These are phyloP conservation scores for Halocynthia aurantium DNA, from an alignment of 23 tunicate species.

Conservation along the genomic window DNA sequence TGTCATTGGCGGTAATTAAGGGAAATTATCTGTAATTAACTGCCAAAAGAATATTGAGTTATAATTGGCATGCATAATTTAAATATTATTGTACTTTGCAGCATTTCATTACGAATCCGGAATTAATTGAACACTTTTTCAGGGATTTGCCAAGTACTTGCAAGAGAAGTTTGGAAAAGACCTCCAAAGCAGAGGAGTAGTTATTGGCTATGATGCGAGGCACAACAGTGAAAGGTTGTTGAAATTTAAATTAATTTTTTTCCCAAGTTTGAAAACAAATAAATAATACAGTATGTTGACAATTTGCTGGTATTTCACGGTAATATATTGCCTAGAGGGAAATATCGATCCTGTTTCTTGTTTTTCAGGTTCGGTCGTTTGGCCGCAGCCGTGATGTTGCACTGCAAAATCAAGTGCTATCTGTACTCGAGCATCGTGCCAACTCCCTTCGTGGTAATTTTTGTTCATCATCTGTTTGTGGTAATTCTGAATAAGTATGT, in stretches of 20 bases:
- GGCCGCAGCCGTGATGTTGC: conserved; percentile 72
- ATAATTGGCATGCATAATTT: background rate
- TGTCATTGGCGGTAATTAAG: background rate
- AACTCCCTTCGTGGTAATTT: conserved; percentile 96
- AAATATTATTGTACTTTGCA: background rate
- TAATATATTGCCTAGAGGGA: background rate
- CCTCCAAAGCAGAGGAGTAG: conserved; percentile 53
- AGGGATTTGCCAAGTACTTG: conserved; percentile 80
- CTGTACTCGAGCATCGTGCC: conserved; percentile 85
- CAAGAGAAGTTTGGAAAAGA: conserved; percentile 38
- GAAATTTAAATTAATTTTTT: conserved; percentile 5
- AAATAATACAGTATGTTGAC: background rate
- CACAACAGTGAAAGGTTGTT: conserved; percentile 81
- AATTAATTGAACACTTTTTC: background rate
- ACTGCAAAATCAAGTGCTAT: conserved; percentile 61
- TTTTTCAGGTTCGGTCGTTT: conserved; percentile 64
- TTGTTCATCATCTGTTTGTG: background rate
- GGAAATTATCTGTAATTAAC: background rate
- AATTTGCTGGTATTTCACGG: background rate
- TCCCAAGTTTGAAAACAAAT: background rate
- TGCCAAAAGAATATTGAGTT: background rate
- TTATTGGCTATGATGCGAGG: conserved; percentile 95
- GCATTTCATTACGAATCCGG: background rate
- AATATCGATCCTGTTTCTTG: background rate
- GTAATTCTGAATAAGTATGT: background rate